Conservation (phyloP, 2,797 vertebrate species). For the Chloroceryle amazona region DNA sequence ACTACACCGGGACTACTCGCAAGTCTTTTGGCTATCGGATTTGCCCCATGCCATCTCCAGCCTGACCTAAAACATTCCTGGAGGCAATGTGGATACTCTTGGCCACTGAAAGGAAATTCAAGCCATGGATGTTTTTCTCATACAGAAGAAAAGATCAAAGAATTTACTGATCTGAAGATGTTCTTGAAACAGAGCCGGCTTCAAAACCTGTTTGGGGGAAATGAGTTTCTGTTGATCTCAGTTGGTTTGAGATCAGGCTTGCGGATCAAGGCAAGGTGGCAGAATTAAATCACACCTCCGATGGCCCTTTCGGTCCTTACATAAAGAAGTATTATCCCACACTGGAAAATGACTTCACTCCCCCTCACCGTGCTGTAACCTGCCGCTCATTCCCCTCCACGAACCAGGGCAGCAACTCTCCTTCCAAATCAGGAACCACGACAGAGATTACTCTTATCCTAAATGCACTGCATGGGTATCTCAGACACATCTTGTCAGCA, state of each 20-base stretch:
- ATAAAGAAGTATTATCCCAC: background rate
- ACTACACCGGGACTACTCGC: background rate
- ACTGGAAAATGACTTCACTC: background rate
- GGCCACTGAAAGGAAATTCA: background rate
- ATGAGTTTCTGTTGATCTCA: background rate
- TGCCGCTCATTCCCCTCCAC: background rate
- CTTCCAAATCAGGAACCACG: background rate
- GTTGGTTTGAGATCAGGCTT: background rate
- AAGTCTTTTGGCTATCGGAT: background rate
- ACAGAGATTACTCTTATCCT: conserved; percentile 27
- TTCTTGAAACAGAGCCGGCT: background rate
- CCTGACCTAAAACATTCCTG: background rate
- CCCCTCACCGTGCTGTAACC: background rate
- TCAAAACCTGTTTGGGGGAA: background rate
- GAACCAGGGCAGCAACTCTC: background rate
- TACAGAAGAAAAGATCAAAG: background rate
- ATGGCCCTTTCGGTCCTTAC: background rate
- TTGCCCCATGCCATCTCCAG: background rate
- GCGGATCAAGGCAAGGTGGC: background rate
- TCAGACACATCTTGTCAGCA: conserved; percentile 72
- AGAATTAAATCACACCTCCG: background rate
- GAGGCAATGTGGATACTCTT: background rate
- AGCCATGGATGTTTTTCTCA: background rate
- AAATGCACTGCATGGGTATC: conserved; percentile 54
- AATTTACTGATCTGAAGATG: background rate